These are phyloP conservation scores for Prosapia bicincta DNA, from an alignment of 2,888 invertebrate genomes.

Conservation along the genomic window DNA sequence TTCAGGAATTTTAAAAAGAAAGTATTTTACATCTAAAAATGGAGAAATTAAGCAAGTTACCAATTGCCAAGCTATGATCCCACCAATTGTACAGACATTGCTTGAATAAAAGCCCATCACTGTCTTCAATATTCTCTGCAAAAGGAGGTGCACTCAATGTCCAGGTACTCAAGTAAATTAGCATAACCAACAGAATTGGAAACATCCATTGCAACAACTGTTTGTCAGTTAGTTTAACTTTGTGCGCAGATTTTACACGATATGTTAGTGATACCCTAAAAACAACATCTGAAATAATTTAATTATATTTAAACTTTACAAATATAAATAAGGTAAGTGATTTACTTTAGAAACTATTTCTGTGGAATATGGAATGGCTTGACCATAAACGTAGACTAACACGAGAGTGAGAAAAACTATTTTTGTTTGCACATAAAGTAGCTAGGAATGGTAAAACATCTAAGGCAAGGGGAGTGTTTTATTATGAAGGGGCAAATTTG, in stretches of 20 bases:
- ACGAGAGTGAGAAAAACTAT: too few species aligned
- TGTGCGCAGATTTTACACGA: constrained; percentile 89
- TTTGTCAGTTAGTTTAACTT: constrained; percentile 88
- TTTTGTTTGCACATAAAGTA: too few species aligned
- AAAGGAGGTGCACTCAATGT: constrained; percentile 82
- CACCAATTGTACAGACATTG: constrained; percentile 92
- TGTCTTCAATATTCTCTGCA: constrained; percentile 74
- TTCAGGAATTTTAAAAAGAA: background rate
- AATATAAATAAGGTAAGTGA: too few species aligned
- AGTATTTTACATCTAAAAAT: background rate
- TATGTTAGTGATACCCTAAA: constrained; percentile 86
- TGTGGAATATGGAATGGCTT: too few species aligned
- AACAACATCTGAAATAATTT: constrained; percentile 36
- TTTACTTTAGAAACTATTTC: too few species aligned
- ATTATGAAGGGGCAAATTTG: too few species aligned
- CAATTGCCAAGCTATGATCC: constrained; percentile 90
- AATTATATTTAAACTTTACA: too few species aligned
- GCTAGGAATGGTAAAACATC: too few species aligned
- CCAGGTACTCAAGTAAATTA: constrained; percentile 87
- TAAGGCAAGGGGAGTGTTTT: too few species aligned
- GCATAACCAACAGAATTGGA: constrained; percentile 83
- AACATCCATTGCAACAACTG: constrained; percentile 91
- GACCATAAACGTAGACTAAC: too few species aligned
- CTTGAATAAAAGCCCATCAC: constrained; percentile 74
- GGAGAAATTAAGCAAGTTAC: constrained; percentile 52